These are phyloP conservation scores for Cyanoramphus novaezelandiae DNA, from an alignment of 2,113 vertebrate genomes.

Conservation along the genomic window DNA sequence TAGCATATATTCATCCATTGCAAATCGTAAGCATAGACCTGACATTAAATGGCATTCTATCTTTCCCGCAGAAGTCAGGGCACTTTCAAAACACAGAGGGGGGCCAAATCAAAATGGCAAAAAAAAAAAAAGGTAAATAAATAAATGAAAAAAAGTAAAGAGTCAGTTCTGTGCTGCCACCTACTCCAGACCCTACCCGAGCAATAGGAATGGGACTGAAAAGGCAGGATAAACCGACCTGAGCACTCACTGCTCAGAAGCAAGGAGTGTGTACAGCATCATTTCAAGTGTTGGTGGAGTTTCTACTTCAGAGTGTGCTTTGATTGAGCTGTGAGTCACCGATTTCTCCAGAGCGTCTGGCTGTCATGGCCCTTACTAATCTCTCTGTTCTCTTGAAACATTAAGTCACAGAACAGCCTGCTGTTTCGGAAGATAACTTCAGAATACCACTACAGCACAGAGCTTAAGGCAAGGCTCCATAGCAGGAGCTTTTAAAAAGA, in stretches of 20 bases:
- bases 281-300: not conserved
- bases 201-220: not conserved
- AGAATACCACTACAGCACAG: not conserved
- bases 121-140: not conserved
- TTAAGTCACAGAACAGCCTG: not conserved
- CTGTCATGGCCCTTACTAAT: not conserved
- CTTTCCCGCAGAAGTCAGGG: not conserved
- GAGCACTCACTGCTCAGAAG: not conserved
- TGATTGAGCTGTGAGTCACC: not conserved
- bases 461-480: not conserved
- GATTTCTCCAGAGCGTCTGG: not conserved
- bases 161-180: not conserved
- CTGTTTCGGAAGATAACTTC: not conserved
- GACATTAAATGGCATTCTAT: not conserved
- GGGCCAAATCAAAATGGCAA: not conserved
- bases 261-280: rapidly evolving
- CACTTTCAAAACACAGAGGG: not conserved
- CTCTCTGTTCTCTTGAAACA: not conserved
- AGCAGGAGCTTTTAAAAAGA: not conserved
- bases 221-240: not conserved
- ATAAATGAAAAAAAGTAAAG: not conserved
- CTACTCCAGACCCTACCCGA: not conserved
- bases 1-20: not conserved
- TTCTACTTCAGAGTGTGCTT: not conserved
- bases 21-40: not conserved